Evolutionary conservation across 2,888 invertebrate species (phyloP), one percentile per base, ranked within the genome.

Genomic region (Acanthosepion esculentum): DNA sequence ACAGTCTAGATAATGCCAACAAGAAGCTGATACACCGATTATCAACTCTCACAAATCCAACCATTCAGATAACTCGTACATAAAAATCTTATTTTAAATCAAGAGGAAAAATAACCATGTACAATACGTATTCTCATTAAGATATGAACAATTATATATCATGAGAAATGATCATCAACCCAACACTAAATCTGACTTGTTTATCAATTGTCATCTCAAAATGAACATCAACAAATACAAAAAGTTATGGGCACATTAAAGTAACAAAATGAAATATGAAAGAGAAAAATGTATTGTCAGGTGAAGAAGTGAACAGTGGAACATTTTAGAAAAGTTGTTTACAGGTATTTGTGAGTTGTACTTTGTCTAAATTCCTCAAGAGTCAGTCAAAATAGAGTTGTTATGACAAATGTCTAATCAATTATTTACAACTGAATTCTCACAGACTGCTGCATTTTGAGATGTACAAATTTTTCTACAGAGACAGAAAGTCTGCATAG

Each of bases 311-410:
- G 59, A 59, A 59, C 59, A 59, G 59, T 6, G 59, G 4, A 59
- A 23, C 23, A 59, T 23, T 59, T 59, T 78, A 3, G 7, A 78
- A 78, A 33, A 78, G 78, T 78, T 78, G 78, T n/a, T 78, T 78
- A 33, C 78, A 33, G n/a, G 78, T n/a, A n/a, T 78, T n/a, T n/a
- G n/a, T 33, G 78, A 78, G 12, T 12, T 78, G 78, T 78, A 78
- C n/a, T 78, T 78, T 78, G 78, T 78, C 78, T n/a, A 33, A 33
- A 78, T 78, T 78, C n/a, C 78, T 78, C 78, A 78, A 78, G 78
- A 78, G 78, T 78, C n/a, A 33, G 78, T n/a, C 78, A 15, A 78
- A 33, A 78, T 78, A n/a, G 78, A 78, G 78, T n/a, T 33, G n/a
- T 33, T n/a, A 78, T 78, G 78, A 78, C 78, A 33, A 78, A 78